phyloP scores from a whole-genome alignment of 2,888 invertebrate species.

The Protonemura montana region DNA sequence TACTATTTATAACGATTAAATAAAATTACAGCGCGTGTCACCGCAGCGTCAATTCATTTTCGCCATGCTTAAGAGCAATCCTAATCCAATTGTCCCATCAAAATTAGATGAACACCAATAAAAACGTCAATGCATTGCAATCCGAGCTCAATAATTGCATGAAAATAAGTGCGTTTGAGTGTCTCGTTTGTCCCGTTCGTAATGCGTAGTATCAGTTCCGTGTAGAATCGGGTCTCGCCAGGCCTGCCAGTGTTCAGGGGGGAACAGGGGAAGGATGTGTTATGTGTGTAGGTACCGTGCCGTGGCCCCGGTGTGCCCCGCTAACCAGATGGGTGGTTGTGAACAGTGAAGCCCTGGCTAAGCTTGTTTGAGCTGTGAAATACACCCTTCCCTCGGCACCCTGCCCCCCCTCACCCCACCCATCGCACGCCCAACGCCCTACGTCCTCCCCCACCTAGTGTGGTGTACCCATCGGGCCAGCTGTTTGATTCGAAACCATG shows the following conservation, averaged over 20 bases:
- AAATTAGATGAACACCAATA: not conserved
- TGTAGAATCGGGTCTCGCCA: not conserved
- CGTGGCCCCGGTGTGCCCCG: not conserved
- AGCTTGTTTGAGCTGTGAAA: conserved; percentile 42
- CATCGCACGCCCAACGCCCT: conserved; percentile 9
- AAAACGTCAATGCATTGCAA: conserved; percentile 18
- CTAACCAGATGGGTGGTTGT: conserved; percentile 39
- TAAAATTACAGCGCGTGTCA: no score
- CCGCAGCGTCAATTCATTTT: no score
- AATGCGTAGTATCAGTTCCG: not conserved
- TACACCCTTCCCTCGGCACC: conserved; percentile 21
- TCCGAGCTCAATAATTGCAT: not conserved
- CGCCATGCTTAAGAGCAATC: not conserved
- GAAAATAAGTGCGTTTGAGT: not conserved
- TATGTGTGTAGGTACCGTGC: not conserved
- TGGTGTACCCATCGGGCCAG: conserved; percentile 26
- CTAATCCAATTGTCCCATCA: conserved; percentile 1
- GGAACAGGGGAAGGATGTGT: conserved; percentile 15
- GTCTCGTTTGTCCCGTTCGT: not conserved
- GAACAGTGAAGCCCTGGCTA: conserved; percentile 34
- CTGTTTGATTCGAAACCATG: conserved; percentile 27
- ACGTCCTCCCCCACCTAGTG: conserved; percentile 16
- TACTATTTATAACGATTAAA: no score
- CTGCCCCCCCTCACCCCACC: conserved; percentile 3
- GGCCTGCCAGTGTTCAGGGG: not conserved